These are phyloP conservation scores for Boloria selene DNA, from an alignment of 2,888 invertebrate species.

Conservation along the genomic window DNA sequence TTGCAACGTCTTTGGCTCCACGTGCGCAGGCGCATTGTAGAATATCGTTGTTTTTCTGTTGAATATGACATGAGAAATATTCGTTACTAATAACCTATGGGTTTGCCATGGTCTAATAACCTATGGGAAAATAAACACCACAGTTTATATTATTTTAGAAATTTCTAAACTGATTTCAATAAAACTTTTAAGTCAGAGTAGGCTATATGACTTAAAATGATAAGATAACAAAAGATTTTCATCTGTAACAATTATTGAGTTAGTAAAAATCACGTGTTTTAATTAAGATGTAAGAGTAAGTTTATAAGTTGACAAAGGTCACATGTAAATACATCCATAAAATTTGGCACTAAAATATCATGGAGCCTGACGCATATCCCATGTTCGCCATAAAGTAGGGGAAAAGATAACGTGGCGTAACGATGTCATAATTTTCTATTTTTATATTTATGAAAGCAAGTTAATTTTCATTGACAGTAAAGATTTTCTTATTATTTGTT, in stretches of 20 bases:
- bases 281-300: not conserved
- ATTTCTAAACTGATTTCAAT: too few species aligned
- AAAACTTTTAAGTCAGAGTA: too few species aligned
- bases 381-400: conserved; percentile 7
- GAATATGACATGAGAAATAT: not conserved
- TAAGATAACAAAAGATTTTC: too few species aligned
- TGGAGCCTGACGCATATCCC: conserved; percentile 6
- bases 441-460: too few species aligned
- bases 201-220: too few species aligned
- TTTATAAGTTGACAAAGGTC: not conserved
- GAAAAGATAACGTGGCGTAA: conserved; percentile 2
- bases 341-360: conserved; percentile 10
- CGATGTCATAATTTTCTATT: not conserved
- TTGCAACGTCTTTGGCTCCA: conserved; percentile 80
- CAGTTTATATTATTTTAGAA: too few species aligned
- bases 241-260: not conserved
- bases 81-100: too few species aligned
- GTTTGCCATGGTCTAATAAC: too few species aligned
- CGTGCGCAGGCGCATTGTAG: conserved; percentile 90
- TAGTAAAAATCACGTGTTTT: not conserved
- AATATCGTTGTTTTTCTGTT: conserved; percentile 86
- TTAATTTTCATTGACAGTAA: too few species aligned
- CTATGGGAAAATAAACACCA: too few species aligned
- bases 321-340: not conserved
- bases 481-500: too few species aligned